Percentiles rank a stretch among this genome's conserved stretches.
These are phyloP conservation scores for Cremastinae sp. DNA, from an alignment of 2,888 invertebrate species.

Conservation along the genomic window DNA sequence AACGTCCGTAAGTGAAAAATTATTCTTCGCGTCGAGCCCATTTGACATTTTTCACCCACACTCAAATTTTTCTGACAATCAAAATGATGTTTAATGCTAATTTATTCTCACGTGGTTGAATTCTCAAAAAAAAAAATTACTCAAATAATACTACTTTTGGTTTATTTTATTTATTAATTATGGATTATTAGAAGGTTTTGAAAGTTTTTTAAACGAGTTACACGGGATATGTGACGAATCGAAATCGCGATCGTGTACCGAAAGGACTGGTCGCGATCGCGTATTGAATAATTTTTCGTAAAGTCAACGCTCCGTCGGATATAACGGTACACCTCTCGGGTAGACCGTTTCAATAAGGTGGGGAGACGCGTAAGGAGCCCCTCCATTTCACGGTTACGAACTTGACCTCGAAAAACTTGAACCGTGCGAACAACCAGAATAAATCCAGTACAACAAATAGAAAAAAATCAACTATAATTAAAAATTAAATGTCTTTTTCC, in stretches of 20 bases:
- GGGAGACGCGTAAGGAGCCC: conserved; percentile 14
- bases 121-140: too few relatives aligned
- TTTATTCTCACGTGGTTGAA: too few relatives aligned
- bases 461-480: neutral
- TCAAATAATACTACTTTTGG: too few relatives aligned
- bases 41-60: too few relatives aligned
- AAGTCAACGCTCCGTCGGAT: conserved; percentile 69
- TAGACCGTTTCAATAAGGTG: conserved; percentile 61
- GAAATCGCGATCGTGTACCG: conserved; percentile 11
- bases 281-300: conserved; percentile 53
- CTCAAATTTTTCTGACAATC: too few relatives aligned
- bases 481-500: neutral
- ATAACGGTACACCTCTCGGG: conserved; percentile 72
- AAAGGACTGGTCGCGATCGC: neutral
- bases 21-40: too few relatives aligned
- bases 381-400: conserved; percentile 18
- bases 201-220: too few relatives aligned
- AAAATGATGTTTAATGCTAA: too few relatives aligned
- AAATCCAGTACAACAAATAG: too few relatives aligned
- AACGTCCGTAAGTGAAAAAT: neutral
- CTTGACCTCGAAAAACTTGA: conserved; percentile 47
- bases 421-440: neutral
- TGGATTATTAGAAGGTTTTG: too few relatives aligned
- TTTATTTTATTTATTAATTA: too few relatives aligned
- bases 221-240: neutral